Base-by-base conservation (phyloP, 2,113 vertebrate species). In the Strix uralensis region DNA sequence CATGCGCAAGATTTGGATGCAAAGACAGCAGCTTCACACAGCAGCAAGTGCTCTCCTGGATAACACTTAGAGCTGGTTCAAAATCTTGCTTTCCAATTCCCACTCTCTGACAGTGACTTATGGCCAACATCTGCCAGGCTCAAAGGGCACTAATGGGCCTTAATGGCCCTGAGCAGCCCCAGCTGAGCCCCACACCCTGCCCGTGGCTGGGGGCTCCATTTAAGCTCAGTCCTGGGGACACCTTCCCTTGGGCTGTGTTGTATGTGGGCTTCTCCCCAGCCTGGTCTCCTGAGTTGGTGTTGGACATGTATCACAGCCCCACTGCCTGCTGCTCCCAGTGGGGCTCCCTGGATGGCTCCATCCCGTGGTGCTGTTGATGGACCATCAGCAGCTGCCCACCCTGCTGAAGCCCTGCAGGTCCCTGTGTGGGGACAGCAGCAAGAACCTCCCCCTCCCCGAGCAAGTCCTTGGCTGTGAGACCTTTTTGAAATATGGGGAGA, bases 1-100 rank as follows among this genome's bases (percentile, higher is more conserved):
- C 10, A 7, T 1, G 0, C 1, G 0, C 15, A 7, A 47, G 34
- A 5, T 72, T 5, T 59, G 44, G n/a, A 18, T 38, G 57, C 44
- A 23, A 3, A 0, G 27, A n/a, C 13, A 7, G 13, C 2, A 6
- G 13, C 47, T 55, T 83, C 49, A 44, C 1, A 2, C 36, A 77
- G 34, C 44, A 54, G 75, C 27, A 32, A 38, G 32, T 16, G 3
- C 20, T 58, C 13, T 17, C 67, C 73, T 26, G 66, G 19, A 14
- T 47, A 42, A 25, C 0, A 1, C 63, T 88, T 30, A 44, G 36
- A 75, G 3, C 17, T 18, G 12, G 15, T 21, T 90, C 54, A 61
- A 77, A 65, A 55, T 8, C 54, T 25, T 54, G 14, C 16, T 73
- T 32, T 58, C 46, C 7, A 7, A 8, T 55, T 74, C 59, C 38